These are phyloP conservation scores for Rhabdophis nuchalis DNA, from an alignment of 2,797 vertebrate species.

Conservation along the genomic window DNA sequence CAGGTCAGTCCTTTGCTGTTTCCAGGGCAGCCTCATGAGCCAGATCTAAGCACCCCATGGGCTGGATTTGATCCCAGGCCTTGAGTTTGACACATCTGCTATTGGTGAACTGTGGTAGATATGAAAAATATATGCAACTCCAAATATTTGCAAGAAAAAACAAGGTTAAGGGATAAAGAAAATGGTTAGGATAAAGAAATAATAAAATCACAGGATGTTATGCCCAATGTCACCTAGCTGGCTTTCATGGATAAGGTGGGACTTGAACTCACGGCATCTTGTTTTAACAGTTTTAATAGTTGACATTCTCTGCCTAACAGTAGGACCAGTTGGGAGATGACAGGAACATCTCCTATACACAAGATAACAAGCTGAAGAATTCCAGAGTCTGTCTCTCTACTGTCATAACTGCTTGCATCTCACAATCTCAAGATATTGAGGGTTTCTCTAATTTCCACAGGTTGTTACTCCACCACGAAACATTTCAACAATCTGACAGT, in stretches of 20 bases:
- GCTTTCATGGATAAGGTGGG: background rate
- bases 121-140: background rate
- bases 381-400: background rate
- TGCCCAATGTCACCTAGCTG: background rate
- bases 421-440: background rate
- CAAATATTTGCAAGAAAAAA: background rate
- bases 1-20: too few species aligned
- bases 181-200: background rate
- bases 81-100: background rate
- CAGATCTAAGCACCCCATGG: too few species aligned
- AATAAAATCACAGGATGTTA: background rate
- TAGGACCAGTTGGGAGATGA: background rate
- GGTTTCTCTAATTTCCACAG: background rate
- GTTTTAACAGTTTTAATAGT: background rate
- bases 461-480: background rate
- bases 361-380: background rate
- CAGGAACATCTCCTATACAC: background rate
- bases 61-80: too few species aligned
- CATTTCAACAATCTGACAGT: background rate
- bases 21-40: too few species aligned
- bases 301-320: background rate
- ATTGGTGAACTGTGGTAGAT: background rate
- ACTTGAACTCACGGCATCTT: background rate
- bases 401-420: background rate
- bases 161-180: background rate